Conservation (phyloP, 2,888 invertebrate genomes). For the Thera obeliscata region DNA sequence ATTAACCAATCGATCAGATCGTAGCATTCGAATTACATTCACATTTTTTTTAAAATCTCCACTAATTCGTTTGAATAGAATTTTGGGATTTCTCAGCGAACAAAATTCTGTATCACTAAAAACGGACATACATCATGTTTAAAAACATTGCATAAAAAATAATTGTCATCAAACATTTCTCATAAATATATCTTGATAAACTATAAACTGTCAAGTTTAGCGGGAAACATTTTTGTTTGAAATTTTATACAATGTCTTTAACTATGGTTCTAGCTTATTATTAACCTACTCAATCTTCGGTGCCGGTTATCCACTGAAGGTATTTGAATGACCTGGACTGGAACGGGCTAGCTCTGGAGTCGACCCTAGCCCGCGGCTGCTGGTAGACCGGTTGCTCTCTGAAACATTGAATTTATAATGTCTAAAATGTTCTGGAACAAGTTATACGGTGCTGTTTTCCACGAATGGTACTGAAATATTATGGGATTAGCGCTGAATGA, state of each 20-base stretch:
- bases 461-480: too few species aligned
- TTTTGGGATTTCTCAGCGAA: slow-evolving; percentile 58
- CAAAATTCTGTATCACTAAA: slow-evolving; percentile 30
- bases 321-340: slow-evolving; percentile 84
- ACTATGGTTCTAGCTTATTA: slow-evolving; percentile 16
- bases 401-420: slow-evolving; percentile 49
- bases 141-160: slow-evolving; percentile 36
- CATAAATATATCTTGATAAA: neutral
- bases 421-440: neutral
- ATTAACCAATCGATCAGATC: slow-evolving; percentile 55
- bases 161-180: neutral
- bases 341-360: slow-evolving; percentile 71
- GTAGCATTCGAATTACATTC: slow-evolving; percentile 50
- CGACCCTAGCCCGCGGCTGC: slow-evolving; percentile 64
- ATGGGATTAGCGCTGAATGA: too few species aligned
- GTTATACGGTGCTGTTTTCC: too few species aligned
- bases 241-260: slow-evolving; percentile 29
- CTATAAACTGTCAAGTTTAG: neutral
- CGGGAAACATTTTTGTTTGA: neutral
- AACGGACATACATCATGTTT: slow-evolving; percentile 27
- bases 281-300: slow-evolving; percentile 64
- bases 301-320: slow-evolving; percentile 83
- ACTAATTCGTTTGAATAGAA: slow-evolving; percentile 61
- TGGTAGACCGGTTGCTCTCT: slow-evolving; percentile 77
- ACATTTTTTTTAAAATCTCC: slow-evolving; percentile 54